phyloP scores from a whole-genome alignment of 2,888 invertebrate species.

The Camptogramma bilineatum region DNA sequence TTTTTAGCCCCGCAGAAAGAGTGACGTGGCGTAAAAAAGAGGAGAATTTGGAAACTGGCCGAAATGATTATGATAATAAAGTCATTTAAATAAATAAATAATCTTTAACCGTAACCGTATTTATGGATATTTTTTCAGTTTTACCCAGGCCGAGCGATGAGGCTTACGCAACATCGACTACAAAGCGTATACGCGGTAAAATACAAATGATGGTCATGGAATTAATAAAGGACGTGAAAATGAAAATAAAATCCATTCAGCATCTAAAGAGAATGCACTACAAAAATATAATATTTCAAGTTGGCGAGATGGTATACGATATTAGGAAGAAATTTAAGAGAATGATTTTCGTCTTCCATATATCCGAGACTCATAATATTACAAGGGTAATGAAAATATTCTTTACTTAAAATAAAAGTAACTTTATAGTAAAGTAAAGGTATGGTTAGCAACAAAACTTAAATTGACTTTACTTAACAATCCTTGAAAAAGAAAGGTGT shows the following conservation, averaged over 20 bases:
- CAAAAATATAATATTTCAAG: constrained; percentile 31
- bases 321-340: constrained; percentile 48
- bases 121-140: constrained; percentile 19
- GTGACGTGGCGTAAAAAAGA: no score
- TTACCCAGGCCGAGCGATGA: constrained; percentile 21
- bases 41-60: no score
- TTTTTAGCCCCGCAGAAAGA: no score
- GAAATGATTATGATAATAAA: no score
- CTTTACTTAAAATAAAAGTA: no score
- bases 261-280: constrained; percentile 30
- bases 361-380: neutral
- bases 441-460: no score
- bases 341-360: constrained; percentile 7
- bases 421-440: no score
- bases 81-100: no score
- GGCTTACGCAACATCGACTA: constrained; percentile 14
- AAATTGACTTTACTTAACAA: no score
- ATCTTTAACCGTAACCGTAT: no score
- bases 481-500: no score
- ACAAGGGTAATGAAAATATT: neutral
- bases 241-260: constrained; percentile 43
- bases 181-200: constrained; percentile 19
- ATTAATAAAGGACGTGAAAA: constrained; percentile 41
- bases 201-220: constrained; percentile 29
- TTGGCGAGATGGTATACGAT: constrained; percentile 41